Percentiles rank a stretch among this genome's conserved stretches.
phyloP scores from a whole-genome alignment of 2,113 vertebrate genomes.

The Chrysemys picta region DNA sequence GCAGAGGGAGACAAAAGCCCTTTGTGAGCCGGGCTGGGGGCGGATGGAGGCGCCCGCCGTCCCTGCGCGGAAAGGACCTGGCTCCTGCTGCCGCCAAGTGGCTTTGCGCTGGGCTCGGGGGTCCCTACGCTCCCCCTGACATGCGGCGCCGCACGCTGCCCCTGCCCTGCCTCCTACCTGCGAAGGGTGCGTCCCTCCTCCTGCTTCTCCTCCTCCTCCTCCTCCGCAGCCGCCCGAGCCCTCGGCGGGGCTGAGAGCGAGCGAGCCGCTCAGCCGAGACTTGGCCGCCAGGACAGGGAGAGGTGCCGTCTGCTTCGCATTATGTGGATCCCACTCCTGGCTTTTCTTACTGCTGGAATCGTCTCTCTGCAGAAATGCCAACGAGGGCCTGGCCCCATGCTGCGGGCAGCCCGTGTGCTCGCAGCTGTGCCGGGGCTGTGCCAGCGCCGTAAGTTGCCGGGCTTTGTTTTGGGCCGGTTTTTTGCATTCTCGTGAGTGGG shows the following conservation, averaged over 20 bases:
- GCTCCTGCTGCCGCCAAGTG: background rate
- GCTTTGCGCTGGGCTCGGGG: conserved; percentile 4
- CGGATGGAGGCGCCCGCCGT: conserved; percentile 32
- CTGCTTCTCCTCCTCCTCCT: background rate
- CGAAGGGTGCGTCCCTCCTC: background rate
- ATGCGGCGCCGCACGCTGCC: conserved; percentile 44
- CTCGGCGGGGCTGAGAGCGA: conserved; percentile 9
- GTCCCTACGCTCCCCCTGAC: conserved; percentile 61
- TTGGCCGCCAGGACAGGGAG: background rate
- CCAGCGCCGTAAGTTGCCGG: conserved; percentile 76
- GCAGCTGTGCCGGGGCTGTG: conserved; percentile 74
- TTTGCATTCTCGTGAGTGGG: background rate
- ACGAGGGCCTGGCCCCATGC: conserved; percentile 69
- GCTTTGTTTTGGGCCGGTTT: background rate
- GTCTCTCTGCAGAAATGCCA: conserved; percentile 73
- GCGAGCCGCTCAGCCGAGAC: background rate
- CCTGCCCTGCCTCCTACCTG: conserved; percentile 31
- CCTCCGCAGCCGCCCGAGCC: conserved; percentile 37
- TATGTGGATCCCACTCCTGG: conserved; percentile 76
- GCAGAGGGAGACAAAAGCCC: conserved; percentile 10
- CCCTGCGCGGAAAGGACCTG: background rate
- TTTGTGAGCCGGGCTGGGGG: conserved; percentile 22
- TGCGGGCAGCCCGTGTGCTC: conserved; percentile 73
- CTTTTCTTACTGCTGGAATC: conserved; percentile 66
- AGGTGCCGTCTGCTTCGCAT: conserved; percentile 48